phyloP scores from a whole-genome alignment of 1,140 invertebrate genomes.

The Phymorhynchus buccinoides region DNA sequence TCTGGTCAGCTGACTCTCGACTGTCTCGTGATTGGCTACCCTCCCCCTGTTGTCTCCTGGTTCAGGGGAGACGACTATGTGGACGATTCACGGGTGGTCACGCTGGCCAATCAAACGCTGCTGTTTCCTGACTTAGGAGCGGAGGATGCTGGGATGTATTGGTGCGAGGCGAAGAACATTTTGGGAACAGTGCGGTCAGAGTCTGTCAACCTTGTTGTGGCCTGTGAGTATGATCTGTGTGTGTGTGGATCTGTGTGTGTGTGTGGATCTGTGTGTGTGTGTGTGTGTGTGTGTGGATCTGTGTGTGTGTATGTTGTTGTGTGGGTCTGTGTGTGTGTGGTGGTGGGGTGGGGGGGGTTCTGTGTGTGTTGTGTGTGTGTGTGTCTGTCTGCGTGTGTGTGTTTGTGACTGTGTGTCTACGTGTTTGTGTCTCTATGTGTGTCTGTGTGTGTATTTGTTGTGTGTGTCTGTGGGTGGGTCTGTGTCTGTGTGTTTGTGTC shows the following conservation, averaged over 20 bases:
- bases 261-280: neutral
- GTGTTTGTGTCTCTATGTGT: too few species aligned
- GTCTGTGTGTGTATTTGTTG: neutral
- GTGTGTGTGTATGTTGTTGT: too few species aligned
- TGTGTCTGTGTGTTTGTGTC: too few species aligned
- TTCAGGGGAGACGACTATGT: conserved; percentile 45
- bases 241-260: neutral
- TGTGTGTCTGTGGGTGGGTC: neutral
- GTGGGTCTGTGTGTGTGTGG: too few species aligned
- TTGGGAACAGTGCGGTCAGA: conserved; percentile 48
- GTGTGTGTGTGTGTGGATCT: neutral
- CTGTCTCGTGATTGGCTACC: conserved; percentile 57
- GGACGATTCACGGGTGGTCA: conserved; percentile 29
- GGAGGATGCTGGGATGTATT: conserved; percentile 55
- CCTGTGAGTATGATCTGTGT: conserved; percentile 54
- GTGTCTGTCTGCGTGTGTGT: too few species aligned
- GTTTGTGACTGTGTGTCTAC: neutral
- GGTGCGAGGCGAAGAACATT: conserved; percentile 57
- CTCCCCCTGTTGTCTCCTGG: conserved; percentile 52
- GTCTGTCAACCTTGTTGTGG: conserved; percentile 47
- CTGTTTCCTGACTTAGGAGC: conserved; percentile 33
- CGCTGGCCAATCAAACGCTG: conserved; percentile 56
- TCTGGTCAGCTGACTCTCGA: conserved; percentile 44
- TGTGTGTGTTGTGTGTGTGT: too few species aligned
- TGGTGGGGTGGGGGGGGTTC: too few species aligned